Conservation (phyloP, 2,113 vertebrate species). For the Saguinus midas region DNA sequence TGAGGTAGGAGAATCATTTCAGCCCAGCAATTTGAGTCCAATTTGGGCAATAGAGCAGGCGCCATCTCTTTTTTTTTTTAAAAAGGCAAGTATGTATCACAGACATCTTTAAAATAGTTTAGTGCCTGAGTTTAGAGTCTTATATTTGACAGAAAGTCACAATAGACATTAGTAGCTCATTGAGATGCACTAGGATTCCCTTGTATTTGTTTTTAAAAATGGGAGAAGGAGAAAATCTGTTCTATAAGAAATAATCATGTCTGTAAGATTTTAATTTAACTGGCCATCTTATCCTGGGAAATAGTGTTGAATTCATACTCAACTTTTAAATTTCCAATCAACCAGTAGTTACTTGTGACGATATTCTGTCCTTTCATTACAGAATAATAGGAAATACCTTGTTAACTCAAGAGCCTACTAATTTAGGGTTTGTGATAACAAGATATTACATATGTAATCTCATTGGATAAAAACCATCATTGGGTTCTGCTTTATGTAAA, state of each 20-base stretch:
- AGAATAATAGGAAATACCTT: not conserved
- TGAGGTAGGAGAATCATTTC: not conserved
- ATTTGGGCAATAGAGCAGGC: not conserved
- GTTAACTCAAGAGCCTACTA: not conserved
- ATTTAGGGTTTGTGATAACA: not conserved
- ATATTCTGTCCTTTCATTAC: not conserved
- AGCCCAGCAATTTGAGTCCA: not conserved
- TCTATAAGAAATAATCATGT: not conserved
- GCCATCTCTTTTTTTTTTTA: not conserved
- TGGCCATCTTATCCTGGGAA: not conserved
- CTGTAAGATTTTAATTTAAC: constrained; percentile 37
- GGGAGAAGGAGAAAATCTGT: not conserved
- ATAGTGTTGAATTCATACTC: not conserved
- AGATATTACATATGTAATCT: not conserved
- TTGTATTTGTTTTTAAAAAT: not conserved
- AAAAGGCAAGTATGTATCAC: constrained; percentile 25
- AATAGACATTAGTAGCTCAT: not conserved
- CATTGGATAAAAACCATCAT: not conserved
- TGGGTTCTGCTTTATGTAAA: not conserved
- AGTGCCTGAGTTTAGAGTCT: constrained; percentile 37
- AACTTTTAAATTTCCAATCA: not conserved
- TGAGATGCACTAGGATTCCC: not conserved
- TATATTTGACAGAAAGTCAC: not conserved
- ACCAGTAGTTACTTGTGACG: not conserved
- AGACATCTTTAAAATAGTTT: constrained; percentile 44